Base-by-base conservation (phyloP, 2,113 vertebrate species). In the Spilogale gracilis region DNA sequence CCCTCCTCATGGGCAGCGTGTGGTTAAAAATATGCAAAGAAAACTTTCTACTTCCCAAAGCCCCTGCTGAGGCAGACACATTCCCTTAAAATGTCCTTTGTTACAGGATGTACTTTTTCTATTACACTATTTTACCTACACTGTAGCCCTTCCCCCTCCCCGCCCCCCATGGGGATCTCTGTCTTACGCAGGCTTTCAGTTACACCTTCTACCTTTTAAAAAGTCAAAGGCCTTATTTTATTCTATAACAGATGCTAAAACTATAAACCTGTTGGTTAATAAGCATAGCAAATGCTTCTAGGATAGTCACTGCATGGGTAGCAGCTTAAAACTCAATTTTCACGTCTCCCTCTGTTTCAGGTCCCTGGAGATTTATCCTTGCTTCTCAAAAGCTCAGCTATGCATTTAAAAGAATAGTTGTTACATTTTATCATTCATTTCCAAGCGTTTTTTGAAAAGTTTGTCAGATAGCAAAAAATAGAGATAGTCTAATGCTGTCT, bases 361-460 rank as follows among this genome's bases (percentile, higher is more conserved):
- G 9, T 76, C 56, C 32, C 48, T 38, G 11, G 45, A 69, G 63
- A 89, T 56, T 6, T 56, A 61, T 38, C 71, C 93, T 76, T 73
- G 20, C 63, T 89, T 67, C 71, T 94, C 91, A 91, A 73, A 71
- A 89, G 32, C 60, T 93, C 60, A 65, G 30, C 43, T 84, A 25
- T 38, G 61, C 38, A 52, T 50, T 78, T 63, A 54, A 89, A 94
- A 88, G 38, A 83, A 73, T 61, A 27, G 21, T 92, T 89, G 50
- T 74, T 73, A 67, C 52, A 82, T 90, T 97, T 88, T 88, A 90
- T 76, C 38, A 48, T n/a, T 69, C 56, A 61, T 61, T 78, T 89
- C 61, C 8, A 90, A 79, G 13, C 50, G 38, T 16, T 60, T 94
- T 95, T 65, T 32, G 11, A 52, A 95, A 85, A 48, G 7, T 78